phyloP scores from a whole-genome alignment of 2,113 vertebrate species.

The Mola mola region DNA sequence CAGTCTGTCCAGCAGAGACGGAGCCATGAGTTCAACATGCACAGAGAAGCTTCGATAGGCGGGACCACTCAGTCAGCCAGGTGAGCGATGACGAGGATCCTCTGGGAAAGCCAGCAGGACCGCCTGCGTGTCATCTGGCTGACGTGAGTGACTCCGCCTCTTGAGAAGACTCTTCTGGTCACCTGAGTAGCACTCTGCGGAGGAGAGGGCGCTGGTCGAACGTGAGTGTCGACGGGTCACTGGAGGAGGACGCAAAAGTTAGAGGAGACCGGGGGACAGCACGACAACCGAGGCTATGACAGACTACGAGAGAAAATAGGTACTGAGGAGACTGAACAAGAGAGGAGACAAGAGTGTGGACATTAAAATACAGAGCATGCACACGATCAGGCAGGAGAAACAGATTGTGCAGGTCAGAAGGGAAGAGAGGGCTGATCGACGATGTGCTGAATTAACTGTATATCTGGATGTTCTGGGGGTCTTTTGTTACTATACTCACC shows the following conservation, averaged over 20 bases:
- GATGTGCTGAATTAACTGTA: too few relatives aligned
- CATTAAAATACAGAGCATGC: constrained; percentile 17
- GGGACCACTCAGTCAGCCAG: too few relatives aligned
- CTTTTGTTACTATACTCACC: constrained; percentile 83
- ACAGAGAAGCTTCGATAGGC: too few relatives aligned
- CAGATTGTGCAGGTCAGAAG: neutral
- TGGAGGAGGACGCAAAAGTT: constrained; percentile 69
- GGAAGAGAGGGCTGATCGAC: neutral
- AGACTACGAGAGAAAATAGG: neutral
- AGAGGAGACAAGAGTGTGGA: constrained; percentile 15
- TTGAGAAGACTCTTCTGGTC: constrained; percentile 70
- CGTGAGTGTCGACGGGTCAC: constrained; percentile 91
- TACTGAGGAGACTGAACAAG: too few relatives aligned
- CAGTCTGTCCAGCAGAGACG: too few relatives aligned
- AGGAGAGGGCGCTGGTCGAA: constrained; percentile 92
- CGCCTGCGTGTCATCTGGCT: too few relatives aligned
- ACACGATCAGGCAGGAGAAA: neutral
- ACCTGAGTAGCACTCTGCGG: constrained; percentile 92
- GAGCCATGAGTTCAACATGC: too few relatives aligned
- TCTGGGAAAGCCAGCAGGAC: too few relatives aligned
- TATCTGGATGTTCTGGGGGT: too few relatives aligned
- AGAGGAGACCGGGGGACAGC: constrained; percentile 10
- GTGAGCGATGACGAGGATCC: too few relatives aligned
- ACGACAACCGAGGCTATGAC: neutral
- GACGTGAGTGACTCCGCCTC: neutral